Percentiles rank a stretch among this genome's conserved stretches.
Evolutionary conservation across 2,797 vertebrate species (phyloP).

Genomic region (Potorous gilbertii): DNA sequence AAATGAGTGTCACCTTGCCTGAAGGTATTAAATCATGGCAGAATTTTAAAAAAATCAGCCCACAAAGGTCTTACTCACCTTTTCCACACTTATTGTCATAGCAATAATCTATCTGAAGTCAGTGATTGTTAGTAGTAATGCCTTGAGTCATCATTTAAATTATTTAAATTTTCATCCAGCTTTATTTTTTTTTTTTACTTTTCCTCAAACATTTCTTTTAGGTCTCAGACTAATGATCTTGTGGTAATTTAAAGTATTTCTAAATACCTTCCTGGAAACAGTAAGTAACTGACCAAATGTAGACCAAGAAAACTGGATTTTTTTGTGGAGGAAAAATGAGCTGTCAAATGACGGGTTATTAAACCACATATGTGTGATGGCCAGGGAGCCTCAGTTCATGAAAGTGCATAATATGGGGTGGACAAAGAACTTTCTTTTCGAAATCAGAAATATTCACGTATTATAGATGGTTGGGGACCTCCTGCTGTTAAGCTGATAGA

Average conservation of each 20-base stretch:
- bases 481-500: not conserved
- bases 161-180: slow-evolving; percentile 37
- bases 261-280: slow-evolving; percentile 53
- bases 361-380: slow-evolving; percentile 7
- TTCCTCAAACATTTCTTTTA: slow-evolving; percentile 29
- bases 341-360: not conserved
- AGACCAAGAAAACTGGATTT: slow-evolving; percentile 21
- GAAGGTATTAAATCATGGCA: not conserved
- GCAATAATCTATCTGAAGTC: not conserved
- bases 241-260: slow-evolving; percentile 42
- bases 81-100: not conserved
- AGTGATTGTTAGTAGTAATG: not conserved
- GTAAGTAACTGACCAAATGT: slow-evolving; percentile 41
- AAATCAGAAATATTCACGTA: not conserved
- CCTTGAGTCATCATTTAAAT: slow-evolving; percentile 38
- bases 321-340: slow-evolving; percentile 46
- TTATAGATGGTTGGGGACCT: not conserved
- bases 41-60: slow-evolving; percentile 13
- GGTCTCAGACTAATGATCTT: slow-evolving; percentile 19
- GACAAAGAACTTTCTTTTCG: not conserved
- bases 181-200: slow-evolving; percentile 37
- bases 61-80: slow-evolving; percentile 26
- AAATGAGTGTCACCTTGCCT: slow-evolving; percentile 36
- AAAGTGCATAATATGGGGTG: not conserved
- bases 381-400: not conserved